These are phyloP conservation scores for Lamproptera curius DNA, from an alignment of 2,888 invertebrate genomes.

Conservation along the genomic window DNA sequence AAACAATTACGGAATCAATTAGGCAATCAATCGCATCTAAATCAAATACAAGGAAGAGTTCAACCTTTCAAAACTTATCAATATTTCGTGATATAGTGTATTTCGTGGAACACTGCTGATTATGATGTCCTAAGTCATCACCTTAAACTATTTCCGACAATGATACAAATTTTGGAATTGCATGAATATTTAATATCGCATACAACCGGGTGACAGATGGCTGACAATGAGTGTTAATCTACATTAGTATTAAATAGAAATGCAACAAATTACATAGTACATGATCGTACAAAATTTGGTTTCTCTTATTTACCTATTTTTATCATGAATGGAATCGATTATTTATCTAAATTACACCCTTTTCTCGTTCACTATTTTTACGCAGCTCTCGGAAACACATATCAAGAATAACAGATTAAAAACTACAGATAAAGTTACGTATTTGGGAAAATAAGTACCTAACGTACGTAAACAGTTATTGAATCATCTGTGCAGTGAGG, in stretches of 20 bases:
- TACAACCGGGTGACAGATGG: constrained; percentile 23
- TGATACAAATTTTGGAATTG: constrained; percentile 10
- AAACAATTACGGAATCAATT: constrained; percentile 39
- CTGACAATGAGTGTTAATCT: constrained; percentile 22
- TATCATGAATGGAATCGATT: constrained; percentile 4
- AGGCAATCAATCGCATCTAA: constrained; percentile 25
- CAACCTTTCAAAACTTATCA: no score
- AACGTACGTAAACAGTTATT: no score
- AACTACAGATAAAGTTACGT: not conserved
- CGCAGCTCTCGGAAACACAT: constrained; percentile 8
- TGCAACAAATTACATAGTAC: constrained; percentile 13
- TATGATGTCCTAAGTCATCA: constrained; percentile 8
- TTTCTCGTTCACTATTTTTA: not conserved
- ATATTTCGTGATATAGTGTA: no score
- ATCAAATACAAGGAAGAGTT: constrained; percentile 19
- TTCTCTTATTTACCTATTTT: constrained; percentile 12
- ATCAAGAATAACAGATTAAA: constrained; percentile 17
- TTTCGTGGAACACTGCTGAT: no score
- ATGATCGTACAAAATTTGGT: not conserved
- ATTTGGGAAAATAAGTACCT: not conserved
- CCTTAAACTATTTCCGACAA: not conserved
- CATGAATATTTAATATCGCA: constrained; percentile 11
- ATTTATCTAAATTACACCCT: constrained; percentile 1
- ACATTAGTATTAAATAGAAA: not conserved
- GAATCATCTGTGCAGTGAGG: no score